These are phyloP conservation scores for Troglohyphantes excavatus DNA, from an alignment of 2,888 invertebrate species.

Conservation along the genomic window DNA sequence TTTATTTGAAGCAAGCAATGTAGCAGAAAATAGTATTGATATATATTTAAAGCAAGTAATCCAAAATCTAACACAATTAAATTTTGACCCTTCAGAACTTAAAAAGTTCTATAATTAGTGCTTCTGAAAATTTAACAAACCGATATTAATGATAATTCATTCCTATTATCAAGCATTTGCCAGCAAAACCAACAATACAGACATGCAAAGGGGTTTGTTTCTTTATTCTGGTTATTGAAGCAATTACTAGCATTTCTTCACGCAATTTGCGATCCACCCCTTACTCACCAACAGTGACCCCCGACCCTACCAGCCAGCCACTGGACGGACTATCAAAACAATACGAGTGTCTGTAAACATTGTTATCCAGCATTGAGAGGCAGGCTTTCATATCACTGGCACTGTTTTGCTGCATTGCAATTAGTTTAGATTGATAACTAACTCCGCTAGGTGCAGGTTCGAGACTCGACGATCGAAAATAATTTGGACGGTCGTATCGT, in stretches of 20 bases:
- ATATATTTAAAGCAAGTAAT: too few species aligned
- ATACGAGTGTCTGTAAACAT: slow-evolving; percentile 27
- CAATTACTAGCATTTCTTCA: slow-evolving; percentile 45
- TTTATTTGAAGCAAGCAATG: too few species aligned
- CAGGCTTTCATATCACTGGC: slow-evolving; percentile 79
- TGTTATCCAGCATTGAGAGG: slow-evolving; percentile 71
- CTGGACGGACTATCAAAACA: slow-evolving; percentile 51
- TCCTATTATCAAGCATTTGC: neutral
- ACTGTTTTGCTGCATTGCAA: slow-evolving; percentile 67
- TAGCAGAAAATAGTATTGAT: too few species aligned
- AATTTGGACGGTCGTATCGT: slow-evolving; percentile 43
- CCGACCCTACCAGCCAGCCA: slow-evolving; percentile 72
- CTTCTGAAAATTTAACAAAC: neutral
- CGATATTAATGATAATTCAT: slow-evolving; percentile 1
- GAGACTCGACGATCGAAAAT: slow-evolving; percentile 44
- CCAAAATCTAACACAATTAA: too few species aligned
- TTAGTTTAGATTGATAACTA: slow-evolving; percentile 60
- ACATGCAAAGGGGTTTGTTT: slow-evolving; percentile 45
- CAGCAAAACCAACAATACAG: slow-evolving; percentile 21
- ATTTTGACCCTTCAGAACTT: too few species aligned
- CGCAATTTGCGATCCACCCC: slow-evolving; percentile 17
- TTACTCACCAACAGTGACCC: slow-evolving; percentile 75
- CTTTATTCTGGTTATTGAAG: slow-evolving; percentile 32
- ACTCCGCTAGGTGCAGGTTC: slow-evolving; percentile 36
- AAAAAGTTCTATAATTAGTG: neutral